Evolutionary conservation across 2,113 vertebrate genomes (phyloP), one percentile per base, ranked within the genome.

Genomic region (Pseudorasbora parva): DNA sequence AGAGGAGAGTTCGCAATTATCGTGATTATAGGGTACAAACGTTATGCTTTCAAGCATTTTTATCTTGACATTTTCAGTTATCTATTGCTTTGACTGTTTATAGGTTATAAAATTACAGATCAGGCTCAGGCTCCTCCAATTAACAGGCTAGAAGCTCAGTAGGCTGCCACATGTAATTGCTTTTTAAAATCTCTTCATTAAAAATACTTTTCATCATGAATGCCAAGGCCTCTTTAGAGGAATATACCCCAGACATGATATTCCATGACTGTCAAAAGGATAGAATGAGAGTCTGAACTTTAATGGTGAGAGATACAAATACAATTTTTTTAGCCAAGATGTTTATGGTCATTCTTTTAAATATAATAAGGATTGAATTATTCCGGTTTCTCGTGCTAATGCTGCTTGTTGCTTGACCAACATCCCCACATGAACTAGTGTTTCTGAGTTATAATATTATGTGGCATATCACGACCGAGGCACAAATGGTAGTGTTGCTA

Each of bases 131-230:
- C 75, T 43, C n/a, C 37, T 21, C 76, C 56, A 45, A 41, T 59
- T 62, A 78, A 78, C 56, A 45, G 69, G 15, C 56, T 45, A 27
- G 37, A 78, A 27, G n/a, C 37, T 45, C 56, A 60, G 76, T 78
- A 27, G 56, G 76, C 37, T 45, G 76, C 56, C 56, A 78, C 56
- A 78, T 25, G 17, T 78, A 62, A 78, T 78, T 78, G 76, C 76
- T 78, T 60, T 78, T 78, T 45, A 47, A 71, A 72, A 72, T 59
- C 76, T 78, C 41, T 78, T 78, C 56, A 78, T 62, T 78, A 78
- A 78, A 78, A 62, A 78, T 60, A 78, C 76, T 60, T 60, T 78
- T 78, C 56, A 78, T 78, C 76, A 78, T 62, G 56, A 78, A 62
- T 60, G 37, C 56, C 56, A 25, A 62, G 56, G 41, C 37, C 37